phyloP scores from a whole-genome alignment of 92 coral and sea anemone genomes.

The Zoanthus solanderi region DNA sequence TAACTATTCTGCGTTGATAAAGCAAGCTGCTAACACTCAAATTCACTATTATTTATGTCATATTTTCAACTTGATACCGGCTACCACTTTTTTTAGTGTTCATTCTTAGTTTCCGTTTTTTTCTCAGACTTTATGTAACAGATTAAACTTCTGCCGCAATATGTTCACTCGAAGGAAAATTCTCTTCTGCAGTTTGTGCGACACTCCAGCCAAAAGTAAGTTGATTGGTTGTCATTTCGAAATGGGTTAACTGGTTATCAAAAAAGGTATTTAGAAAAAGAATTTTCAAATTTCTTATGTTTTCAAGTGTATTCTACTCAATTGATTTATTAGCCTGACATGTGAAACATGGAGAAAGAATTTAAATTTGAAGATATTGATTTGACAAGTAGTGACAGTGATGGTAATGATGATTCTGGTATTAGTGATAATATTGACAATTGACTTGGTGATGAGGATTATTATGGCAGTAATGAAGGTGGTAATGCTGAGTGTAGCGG shows the following conservation, averaged over 20 bases:
- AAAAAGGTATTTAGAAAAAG: not conserved
- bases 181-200: conserved; percentile 17
- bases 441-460: too few species aligned
- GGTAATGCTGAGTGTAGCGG: too few species aligned
- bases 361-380: not conserved
- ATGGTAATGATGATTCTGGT: not conserved
- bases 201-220: conserved; percentile 14
- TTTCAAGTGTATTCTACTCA: not conserved
- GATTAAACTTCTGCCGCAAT: conserved; percentile 22
- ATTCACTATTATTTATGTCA: too few species aligned
- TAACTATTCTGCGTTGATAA: too few species aligned
- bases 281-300: not conserved
- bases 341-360: not conserved
- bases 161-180: conserved; percentile 34
- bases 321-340: too few species aligned
- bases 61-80: too few species aligned
- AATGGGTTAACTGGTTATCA: too few species aligned
- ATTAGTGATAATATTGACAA: not conserved
- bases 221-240: too few species aligned
- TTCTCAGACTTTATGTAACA: conserved; percentile 10
- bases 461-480: too few species aligned
- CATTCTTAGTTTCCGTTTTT: not conserved
- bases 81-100: too few species aligned
- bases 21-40: too few species aligned
- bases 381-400: not conserved